Percentiles rank a stretch among this genome's conserved stretches.
Conservation (phyloP, 2,113 vertebrate genomes). For the Gallinago jamesoni region DNA sequence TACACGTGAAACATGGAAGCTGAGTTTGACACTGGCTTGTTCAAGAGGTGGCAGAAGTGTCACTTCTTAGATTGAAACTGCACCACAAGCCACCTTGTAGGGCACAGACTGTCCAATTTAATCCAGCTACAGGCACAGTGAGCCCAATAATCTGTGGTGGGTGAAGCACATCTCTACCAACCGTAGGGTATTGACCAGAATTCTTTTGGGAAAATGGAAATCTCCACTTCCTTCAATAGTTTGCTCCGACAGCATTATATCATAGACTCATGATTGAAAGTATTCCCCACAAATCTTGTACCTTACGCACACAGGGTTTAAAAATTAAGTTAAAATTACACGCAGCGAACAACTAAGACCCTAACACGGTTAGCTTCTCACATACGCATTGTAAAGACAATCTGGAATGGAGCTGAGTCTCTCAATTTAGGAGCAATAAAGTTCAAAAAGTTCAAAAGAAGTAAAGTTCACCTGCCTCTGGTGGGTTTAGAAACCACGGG, state of each 20-base stretch:
- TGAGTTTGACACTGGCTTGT: background rate
- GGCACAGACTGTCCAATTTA: background rate
- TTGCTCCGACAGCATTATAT: background rate
- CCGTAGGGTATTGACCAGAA: background rate
- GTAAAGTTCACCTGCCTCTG: no score
- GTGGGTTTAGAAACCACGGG: no score
- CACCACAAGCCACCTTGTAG: background rate
- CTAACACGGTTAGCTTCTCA: no score
- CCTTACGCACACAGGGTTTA: no score
- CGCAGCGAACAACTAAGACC: no score
- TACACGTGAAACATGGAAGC: background rate
- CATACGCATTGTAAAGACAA: no score
- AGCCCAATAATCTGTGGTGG: background rate
- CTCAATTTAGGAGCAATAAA: no score
- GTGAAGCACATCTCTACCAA: background rate
- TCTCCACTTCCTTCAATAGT: background rate
- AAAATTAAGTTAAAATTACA: no score
- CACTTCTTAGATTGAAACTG: background rate
- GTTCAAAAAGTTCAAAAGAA: no score
- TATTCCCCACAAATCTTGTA: no score
- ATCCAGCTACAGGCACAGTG: background rate
- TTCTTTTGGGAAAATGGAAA: background rate
- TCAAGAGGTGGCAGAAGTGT: background rate
- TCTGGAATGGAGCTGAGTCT: no score
- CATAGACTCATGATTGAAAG: no score